Evolutionary conservation across 2,113 vertebrate species (phyloP).

Genomic region (Brachirus orientalis): DNA sequence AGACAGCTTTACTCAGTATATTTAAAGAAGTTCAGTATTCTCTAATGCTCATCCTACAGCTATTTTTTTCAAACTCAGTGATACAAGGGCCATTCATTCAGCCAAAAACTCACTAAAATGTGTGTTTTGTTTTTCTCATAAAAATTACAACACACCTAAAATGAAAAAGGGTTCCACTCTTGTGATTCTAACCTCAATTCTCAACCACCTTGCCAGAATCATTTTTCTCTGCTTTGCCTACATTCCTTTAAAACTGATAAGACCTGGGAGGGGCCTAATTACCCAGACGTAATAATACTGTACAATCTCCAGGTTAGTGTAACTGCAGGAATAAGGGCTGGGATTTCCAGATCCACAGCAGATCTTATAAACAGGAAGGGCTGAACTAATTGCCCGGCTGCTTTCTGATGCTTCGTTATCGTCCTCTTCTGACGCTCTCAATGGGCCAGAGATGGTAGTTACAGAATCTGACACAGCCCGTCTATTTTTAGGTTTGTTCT

Average conservation of each 20-base stretch:
- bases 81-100: too few species aligned
- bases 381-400: slow-evolving; percentile 53
- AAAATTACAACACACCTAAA: too few species aligned
- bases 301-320: slow-evolving; percentile 30
- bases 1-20: too few species aligned
- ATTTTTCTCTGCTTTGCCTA: slow-evolving; percentile 14
- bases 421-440: slow-evolving; percentile 15
- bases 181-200: neutral
- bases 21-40: too few species aligned
- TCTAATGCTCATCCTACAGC: too few species aligned
- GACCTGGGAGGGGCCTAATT: slow-evolving; percentile 78
- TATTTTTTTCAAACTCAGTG: too few species aligned
- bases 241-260: slow-evolving; percentile 66
- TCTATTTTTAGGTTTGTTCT: slow-evolving; percentile 36
- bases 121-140: too few species aligned
- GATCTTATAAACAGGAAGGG: slow-evolving; percentile 81
- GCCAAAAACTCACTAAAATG: too few species aligned
- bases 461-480: slow-evolving; percentile 15
- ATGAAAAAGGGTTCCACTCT: too few species aligned
- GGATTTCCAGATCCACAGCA: slow-evolving; percentile 49
- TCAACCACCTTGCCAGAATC: neutral
- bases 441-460: slow-evolving; percentile 2
- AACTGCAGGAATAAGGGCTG: slow-evolving; percentile 28
- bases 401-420: slow-evolving; percentile 40
- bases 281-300: slow-evolving; percentile 65